Evolutionary conservation across 2,797 vertebrate genomes (phyloP).

Genomic region (Serranus cabrilla): DNA sequence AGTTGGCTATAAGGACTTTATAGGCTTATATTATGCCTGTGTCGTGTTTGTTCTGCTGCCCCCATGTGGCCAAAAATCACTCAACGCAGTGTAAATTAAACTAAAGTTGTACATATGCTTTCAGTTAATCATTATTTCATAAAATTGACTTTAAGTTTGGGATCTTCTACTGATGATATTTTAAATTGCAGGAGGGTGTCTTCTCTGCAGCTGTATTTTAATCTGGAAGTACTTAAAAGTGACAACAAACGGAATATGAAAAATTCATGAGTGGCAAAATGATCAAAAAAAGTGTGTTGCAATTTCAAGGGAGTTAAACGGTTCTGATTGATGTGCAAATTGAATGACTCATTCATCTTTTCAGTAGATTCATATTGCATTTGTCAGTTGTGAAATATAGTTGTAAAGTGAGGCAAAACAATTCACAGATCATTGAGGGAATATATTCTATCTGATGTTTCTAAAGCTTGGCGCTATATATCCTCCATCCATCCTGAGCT

Average conservation of each 20-base stretch:
- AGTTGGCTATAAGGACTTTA: no score
- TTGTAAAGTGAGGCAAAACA: neutral
- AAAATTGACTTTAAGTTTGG: no score
- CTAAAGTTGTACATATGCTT: no score
- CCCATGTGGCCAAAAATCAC: no score
- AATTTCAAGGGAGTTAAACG: neutral
- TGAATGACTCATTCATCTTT: neutral
- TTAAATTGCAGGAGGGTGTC: neutral
- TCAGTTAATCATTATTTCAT: no score
- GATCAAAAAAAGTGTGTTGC: neutral
- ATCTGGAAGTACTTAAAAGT: neutral
- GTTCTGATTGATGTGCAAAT: neutral
- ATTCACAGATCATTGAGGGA: neutral
- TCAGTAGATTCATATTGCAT: neutral
- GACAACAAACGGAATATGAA: neutral
- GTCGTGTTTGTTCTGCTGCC: no score
- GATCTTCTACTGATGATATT: neutral
- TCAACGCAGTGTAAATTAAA: no score
- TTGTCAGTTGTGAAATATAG: slow-evolving; percentile 7
- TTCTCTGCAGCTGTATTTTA: neutral
- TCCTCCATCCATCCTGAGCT: slow-evolving; percentile 27
- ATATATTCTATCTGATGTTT: slow-evolving; percentile 17
- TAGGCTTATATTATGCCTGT: no score
- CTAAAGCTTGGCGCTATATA: neutral
- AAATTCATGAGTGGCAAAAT: neutral